phyloP scores from a whole-genome alignment of 2,888 invertebrate genomes.

The Ptychoptera contaminata region DNA sequence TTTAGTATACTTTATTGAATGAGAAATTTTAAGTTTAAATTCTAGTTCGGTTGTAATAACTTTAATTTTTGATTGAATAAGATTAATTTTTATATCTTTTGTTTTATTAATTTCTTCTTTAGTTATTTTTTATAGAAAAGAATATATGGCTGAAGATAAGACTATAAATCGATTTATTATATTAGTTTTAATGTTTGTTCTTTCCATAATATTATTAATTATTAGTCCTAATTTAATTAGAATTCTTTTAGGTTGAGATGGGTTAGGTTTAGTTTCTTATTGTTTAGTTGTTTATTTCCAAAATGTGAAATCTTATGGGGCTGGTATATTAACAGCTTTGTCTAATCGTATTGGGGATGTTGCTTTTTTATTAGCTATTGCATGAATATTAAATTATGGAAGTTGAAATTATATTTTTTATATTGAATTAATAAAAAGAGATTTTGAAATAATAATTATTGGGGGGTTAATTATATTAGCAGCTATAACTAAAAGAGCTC shows the following conservation, averaged over 20 bases:
- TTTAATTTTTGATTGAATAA: constrained; percentile 47
- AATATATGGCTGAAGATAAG: constrained; percentile 43
- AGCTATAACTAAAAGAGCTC: constrained; percentile 61
- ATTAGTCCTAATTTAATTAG: constrained; percentile 51
- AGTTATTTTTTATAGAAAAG: constrained; percentile 45
- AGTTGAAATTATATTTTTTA: constrained; percentile 39
- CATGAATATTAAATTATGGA: constrained; percentile 39
- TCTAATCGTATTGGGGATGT: constrained; percentile 62
- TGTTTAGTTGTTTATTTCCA: constrained; percentile 40
- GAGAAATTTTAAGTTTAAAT: constrained; percentile 37
- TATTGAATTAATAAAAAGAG: constrained; percentile 34
- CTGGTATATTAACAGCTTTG: constrained; percentile 54
- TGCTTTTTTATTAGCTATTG: constrained; percentile 43
- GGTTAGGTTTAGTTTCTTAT: constrained; percentile 55
- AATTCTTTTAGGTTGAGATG: constrained; percentile 58
- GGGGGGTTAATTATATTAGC: constrained; percentile 35
- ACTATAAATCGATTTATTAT: constrained; percentile 47
- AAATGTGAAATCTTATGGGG: constrained; percentile 49
- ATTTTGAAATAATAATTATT: constrained; percentile 32
- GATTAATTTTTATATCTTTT: constrained; percentile 44
- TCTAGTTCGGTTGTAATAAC: constrained; percentile 34
- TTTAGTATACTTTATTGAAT: constrained; percentile 36
- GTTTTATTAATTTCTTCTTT: constrained; percentile 49
- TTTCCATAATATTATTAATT: constrained; percentile 51
- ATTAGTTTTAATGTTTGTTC: constrained; percentile 46